Conservation (phyloP, 2,888 invertebrate genomes). For the Leptopilina syphax region DNA sequence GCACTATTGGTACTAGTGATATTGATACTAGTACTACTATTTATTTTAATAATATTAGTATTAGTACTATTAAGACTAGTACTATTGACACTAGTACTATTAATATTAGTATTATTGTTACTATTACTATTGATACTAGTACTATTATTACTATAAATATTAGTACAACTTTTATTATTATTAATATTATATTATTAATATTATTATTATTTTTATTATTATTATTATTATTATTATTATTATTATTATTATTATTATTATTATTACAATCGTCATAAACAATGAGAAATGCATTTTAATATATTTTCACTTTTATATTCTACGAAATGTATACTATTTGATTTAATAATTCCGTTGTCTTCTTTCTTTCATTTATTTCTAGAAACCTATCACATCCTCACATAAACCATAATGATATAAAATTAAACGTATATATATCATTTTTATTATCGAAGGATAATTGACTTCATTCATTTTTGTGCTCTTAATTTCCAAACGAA, state of each 20-base stretch:
- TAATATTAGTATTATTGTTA: too few species aligned
- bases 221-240: constrained; percentile 62
- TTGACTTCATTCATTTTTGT: constrained; percentile 33
- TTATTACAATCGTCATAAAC: constrained; percentile 70
- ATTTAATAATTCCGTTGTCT: constrained; percentile 75
- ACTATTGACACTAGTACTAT: too few species aligned
- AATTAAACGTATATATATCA: constrained; percentile 1
- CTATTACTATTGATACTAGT: too few species aligned
- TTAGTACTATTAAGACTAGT: too few species aligned
- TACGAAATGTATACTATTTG: constrained; percentile 76
- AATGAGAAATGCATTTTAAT: constrained; percentile 76
- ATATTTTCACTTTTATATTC: constrained; percentile 76
- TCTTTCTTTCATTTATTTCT: constrained; percentile 65
- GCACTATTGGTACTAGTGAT: too few species aligned
- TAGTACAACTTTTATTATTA: too few species aligned
- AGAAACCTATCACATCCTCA: constrained; percentile 72
- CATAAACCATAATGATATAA: constrained; percentile 16
- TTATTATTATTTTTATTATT: constrained; percentile 68
- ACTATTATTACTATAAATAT: too few species aligned
- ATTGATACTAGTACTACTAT: too few species aligned
- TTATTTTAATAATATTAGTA: constrained; percentile 55
- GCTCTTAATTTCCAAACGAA: background rate
- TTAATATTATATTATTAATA: constrained; percentile 55
- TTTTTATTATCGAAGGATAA: constrained; percentile 28
- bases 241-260: constrained; percentile 65